Base-by-base conservation (phyloP, 92 coral and sea anemone genomes). In the Heliopora coerulea region DNA sequence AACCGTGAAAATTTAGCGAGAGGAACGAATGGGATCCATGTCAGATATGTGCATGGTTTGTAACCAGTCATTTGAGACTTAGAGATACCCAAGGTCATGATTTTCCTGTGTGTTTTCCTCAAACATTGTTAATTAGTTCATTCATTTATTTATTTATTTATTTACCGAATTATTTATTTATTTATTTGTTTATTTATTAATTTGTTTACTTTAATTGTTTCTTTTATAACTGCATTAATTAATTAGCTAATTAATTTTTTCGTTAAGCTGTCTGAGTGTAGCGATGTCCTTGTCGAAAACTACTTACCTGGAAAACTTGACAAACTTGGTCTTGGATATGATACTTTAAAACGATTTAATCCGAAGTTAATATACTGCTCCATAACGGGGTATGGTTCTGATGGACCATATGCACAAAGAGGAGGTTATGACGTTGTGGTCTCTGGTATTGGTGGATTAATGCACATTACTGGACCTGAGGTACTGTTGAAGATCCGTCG, bases 401-500 rank as follows among this genome's bases (percentile, higher is more conserved):
- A 93, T 56, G 97, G 97, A 8, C 97, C 97, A 18, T 87, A 88
- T 75, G 96, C 76, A 50, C 89, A 88, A 66, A 76, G 84, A 77
- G 85, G 87, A 5, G 97, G 96, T 8, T 91, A 91, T 75, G 97
- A 91, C 48, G 91, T 91, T 33, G 67, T 91, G n/a, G 97, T 85
- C 26, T 78, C 95, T 34, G 97, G 89, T 41, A 80, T 91, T 54
- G 97, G 96, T 39, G 97, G 97, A 10, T 78, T 91, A 49, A 89
- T 88, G 91, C 83, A 89, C 64, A 83, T 91, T 34, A 91, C 97
- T 34, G 97, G 97, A 40, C 97, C 97, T 76, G 91, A 91, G 96
- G 97, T 91, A 82, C 19, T 12, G 29, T 4, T 12, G 49, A 17
- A 27, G 0, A n/a, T n/a, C n/a, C n/a, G n/a, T n/a, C n/a, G n/a